Percentiles rank a stretch among this genome's conserved stretches.
phyloP scores from a whole-genome alignment of 2,797 vertebrate genomes.

The Megalops cyprinoides region DNA sequence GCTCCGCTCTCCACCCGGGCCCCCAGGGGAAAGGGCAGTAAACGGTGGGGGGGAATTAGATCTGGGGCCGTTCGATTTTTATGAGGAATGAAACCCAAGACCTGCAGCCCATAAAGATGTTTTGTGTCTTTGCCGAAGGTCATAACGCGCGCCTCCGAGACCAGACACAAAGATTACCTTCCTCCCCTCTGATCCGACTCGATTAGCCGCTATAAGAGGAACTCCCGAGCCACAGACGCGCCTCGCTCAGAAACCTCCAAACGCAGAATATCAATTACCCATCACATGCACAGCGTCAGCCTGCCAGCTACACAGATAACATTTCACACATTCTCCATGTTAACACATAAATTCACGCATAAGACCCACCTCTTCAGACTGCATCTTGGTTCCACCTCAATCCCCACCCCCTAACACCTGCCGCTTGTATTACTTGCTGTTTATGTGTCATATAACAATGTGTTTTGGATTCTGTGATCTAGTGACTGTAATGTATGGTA shows the following conservation, averaged over 20 bases:
- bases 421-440: too few species aligned
- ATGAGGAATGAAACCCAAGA: slow-evolving; percentile 10
- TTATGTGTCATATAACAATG: too few species aligned
- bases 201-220: slow-evolving; percentile 40
- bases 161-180: slow-evolving; percentile 6
- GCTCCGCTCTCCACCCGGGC: too few species aligned
- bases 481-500: too few species aligned
- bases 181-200: slow-evolving; percentile 32
- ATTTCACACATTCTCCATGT: too few species aligned
- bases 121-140: slow-evolving; percentile 42
- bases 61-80: not conserved
- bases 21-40: slow-evolving; percentile 18
- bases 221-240: slow-evolving; percentile 27
- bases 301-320: too few species aligned
- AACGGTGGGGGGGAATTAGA: slow-evolving; percentile 34
- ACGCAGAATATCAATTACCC: not conserved
- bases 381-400: too few species aligned
- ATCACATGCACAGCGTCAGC: too few species aligned
- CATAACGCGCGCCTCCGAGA: slow-evolving; percentile 40
- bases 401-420: too few species aligned
- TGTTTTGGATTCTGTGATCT: too few species aligned
- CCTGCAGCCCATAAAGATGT: slow-evolving; percentile 42
- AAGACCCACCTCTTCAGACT: too few species aligned
- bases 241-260: not conserved
- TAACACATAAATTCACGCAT: too few species aligned